Base-by-base conservation (phyloP, 2,888 invertebrate species). In the Drosophila glabriapex region DNA sequence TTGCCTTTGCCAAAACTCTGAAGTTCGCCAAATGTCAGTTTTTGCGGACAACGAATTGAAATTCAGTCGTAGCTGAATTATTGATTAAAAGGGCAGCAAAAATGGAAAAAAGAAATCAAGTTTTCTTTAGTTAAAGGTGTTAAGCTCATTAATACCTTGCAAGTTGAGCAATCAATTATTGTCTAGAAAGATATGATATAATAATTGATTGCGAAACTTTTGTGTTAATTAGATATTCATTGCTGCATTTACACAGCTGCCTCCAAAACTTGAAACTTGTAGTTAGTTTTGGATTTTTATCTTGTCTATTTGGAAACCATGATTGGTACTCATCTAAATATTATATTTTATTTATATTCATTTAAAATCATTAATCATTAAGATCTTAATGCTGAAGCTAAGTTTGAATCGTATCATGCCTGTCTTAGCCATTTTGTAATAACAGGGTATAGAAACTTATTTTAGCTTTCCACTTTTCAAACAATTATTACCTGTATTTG, bases 1-100 rank as follows among this genome's bases (percentile, higher is more conserved):
- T 58, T 58, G 16, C 37, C n/a, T 2, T 12, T 2, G 16, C 28
- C 25, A n/a, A 19, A 39, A 29, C 12, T 39, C 29, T 12, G 39
- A 41, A 54, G n/a, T 22, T 54, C 29, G 35, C 41, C 65, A 43
- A 35, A 33, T 55, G 55, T 22, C 39, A n/a, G 33, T 28, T 56
- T 55, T 28, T n/a, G 29, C 55, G 29, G 60, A 41, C 39, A 65
- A 65, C 61, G 71, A 78, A 78, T 68, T 73, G 79, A 65, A 73
- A 69, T 64, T 53, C 70, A 79, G 75, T 70, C 76, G 50, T 58
- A 60, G 71, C 67, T 82, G 85, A 87, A 87, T 89, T 89, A 87
- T 89, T 89, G 85, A 89, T 85, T 87, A 68, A 87, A 78, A 59
- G 41, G 41, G 49, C 64, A 37, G 22, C 4, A 46, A 16, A 46